Conservation (phyloP, 2,888 invertebrate species). For the Dione vanillae region DNA sequence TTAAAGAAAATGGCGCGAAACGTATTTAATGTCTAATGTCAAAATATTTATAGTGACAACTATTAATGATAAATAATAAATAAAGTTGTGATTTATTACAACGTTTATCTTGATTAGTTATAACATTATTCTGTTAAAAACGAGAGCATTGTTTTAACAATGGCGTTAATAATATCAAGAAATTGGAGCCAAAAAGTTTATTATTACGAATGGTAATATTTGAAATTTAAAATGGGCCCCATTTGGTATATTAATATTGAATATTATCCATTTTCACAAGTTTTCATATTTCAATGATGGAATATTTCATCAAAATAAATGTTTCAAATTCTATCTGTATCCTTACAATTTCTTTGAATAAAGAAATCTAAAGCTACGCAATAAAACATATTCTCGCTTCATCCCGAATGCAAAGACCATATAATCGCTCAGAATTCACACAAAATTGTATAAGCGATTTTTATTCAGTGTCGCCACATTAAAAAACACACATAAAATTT, state of each 20-base stretch:
- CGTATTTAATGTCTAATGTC: slow-evolving; percentile 15
- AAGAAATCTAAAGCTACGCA: slow-evolving; percentile 11
- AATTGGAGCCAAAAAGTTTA: not conserved
- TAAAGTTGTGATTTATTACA: not conserved
- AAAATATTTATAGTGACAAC: slow-evolving; percentile 4
- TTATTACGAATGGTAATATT: slow-evolving; percentile 4
- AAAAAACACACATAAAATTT: slow-evolving; percentile 19
- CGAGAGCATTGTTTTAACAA: not conserved
- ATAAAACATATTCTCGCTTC: not conserved
- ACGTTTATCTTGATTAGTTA: slow-evolving; percentile 5
- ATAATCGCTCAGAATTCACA: slow-evolving; percentile 5
- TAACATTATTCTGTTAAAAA: not conserved
- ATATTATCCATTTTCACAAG: not conserved
- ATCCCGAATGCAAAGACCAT: not conserved
- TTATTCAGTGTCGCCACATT: slow-evolving; percentile 17
- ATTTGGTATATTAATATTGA: not conserved
- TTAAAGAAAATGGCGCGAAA: slow-evolving; percentile 40
- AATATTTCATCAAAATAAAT: not conserved
- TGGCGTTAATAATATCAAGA: not conserved
- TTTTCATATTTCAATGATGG: not conserved
- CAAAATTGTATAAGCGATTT: slow-evolving; percentile 21
- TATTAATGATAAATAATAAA: not conserved
- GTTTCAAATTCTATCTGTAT: not conserved
- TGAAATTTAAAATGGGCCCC: not conserved
- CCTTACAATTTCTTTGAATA: slow-evolving; percentile 13